Evolutionary conservation across 2,113 vertebrate genomes (phyloP).

Genomic region (Dipodomys merriami): DNA sequence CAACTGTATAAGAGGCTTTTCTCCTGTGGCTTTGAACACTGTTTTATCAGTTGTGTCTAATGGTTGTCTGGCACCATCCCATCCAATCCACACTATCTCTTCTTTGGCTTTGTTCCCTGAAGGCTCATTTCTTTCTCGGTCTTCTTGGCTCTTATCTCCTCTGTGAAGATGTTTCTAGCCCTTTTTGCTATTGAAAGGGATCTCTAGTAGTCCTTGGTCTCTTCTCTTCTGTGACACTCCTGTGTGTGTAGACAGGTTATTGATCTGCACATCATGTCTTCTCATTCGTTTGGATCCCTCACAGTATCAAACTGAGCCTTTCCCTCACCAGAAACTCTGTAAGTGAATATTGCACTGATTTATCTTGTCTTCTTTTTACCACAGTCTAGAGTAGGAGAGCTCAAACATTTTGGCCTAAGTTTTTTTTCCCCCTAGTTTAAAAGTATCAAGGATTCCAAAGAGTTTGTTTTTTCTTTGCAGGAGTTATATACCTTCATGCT

Average conservation of each 20-base stretch:
- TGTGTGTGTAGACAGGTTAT: fast-evolving
- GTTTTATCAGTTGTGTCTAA: neutral
- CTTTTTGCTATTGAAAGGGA: neutral
- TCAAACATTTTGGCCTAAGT: neutral
- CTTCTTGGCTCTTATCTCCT: neutral
- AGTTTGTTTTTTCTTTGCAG: neutral
- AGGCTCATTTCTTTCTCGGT: neutral
- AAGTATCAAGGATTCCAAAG: neutral
- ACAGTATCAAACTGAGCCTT: neutral
- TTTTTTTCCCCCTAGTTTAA: neutral
- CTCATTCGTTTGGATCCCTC: neutral
- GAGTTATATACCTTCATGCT: neutral
- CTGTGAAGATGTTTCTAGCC: neutral
- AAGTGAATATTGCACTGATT: neutral
- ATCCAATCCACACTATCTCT: neutral
- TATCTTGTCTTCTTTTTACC: neutral
- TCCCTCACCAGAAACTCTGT: no score
- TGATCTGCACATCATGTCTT: neutral
- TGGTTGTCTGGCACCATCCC: fast-evolving
- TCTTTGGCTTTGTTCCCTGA: slow-evolving; percentile 1
- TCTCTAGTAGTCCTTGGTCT: neutral
- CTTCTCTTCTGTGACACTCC: neutral
- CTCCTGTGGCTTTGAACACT: neutral
- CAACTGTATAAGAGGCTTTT: neutral
- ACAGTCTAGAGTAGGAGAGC: neutral